Evolutionary conservation across 2,888 invertebrate species (phyloP).

Genomic region (Spodoptera picta): DNA sequence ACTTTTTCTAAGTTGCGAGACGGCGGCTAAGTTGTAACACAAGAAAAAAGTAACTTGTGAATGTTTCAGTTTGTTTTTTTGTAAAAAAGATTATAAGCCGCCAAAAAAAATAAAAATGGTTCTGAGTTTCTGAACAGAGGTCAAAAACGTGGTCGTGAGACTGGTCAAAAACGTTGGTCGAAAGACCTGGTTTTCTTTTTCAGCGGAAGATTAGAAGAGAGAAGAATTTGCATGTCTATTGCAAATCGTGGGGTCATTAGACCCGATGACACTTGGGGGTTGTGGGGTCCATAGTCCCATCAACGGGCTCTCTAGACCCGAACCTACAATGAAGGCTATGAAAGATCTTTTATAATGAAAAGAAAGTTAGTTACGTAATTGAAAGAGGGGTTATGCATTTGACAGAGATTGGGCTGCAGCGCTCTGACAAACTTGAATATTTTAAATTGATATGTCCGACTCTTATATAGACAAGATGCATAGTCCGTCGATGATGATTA

Average conservation of each 20-base stretch:
- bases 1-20: constrained; percentile 81
- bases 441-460: no score
- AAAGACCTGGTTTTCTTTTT: constrained; percentile 24
- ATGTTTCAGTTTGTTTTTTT: constrained; percentile 67
- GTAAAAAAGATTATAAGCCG: constrained; percentile 76
- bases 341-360: no score
- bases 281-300: no score
- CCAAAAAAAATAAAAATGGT: constrained; percentile 74
- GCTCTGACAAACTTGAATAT: no score
- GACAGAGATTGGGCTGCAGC: no score
- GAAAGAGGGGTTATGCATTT: no score
- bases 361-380: no score
- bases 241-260: neutral
- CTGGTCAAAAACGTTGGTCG: constrained; percentile 12
- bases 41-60: constrained; percentile 83
- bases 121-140: constrained; percentile 65
- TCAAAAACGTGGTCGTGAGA: constrained; percentile 36
- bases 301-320: no score
- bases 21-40: constrained; percentile 82
- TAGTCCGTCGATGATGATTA: no score
- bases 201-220: constrained; percentile 24
- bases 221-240: neutral
- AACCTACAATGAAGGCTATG: no score
- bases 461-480: no score
- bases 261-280: no score